Evolutionary conservation across 2,888 invertebrate genomes (phyloP).

Genomic region (Crioceris asparagi): DNA sequence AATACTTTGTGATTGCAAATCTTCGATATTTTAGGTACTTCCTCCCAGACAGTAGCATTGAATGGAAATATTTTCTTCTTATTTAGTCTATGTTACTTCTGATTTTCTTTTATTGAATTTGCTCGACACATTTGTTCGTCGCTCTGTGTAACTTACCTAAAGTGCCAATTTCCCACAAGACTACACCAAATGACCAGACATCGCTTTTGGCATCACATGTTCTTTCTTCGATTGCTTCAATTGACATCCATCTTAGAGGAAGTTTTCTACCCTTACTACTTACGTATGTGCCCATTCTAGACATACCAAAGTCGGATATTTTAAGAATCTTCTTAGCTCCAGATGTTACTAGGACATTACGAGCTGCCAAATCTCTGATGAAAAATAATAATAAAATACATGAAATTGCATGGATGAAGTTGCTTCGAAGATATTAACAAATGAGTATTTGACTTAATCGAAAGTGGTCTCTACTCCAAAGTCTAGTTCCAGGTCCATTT

Average conservation of each 20-base stretch:
- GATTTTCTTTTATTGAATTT: no score
- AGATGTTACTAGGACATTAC: conserved; percentile 65
- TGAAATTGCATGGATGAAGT: background rate
- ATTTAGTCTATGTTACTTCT: no score
- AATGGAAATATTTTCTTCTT: no score
- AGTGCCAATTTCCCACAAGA: conserved; percentile 77
- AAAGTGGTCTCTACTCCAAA: no score
- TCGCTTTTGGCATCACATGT: conserved; percentile 69
- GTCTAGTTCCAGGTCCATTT: no score
- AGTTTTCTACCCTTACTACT: conserved; percentile 47
- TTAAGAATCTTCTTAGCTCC: conserved; percentile 63
- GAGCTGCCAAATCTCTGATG: conserved; percentile 65
- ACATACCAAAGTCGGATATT: conserved; percentile 76
- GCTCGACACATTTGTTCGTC: no score
- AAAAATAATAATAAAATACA: no score
- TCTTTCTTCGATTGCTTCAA: conserved; percentile 63
- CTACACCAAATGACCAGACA: conserved; percentile 73
- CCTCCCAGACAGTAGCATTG: no score
- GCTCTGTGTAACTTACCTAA: conserved; percentile 54
- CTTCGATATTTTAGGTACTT: no score
- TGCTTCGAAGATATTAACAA: no score
- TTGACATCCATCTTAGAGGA: conserved; percentile 70
- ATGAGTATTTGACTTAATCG: no score
- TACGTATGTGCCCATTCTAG: conserved; percentile 63
- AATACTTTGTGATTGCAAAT: no score